phyloP scores from a whole-genome alignment of 2,888 invertebrate genomes.

The Tipula vernalis region DNA sequence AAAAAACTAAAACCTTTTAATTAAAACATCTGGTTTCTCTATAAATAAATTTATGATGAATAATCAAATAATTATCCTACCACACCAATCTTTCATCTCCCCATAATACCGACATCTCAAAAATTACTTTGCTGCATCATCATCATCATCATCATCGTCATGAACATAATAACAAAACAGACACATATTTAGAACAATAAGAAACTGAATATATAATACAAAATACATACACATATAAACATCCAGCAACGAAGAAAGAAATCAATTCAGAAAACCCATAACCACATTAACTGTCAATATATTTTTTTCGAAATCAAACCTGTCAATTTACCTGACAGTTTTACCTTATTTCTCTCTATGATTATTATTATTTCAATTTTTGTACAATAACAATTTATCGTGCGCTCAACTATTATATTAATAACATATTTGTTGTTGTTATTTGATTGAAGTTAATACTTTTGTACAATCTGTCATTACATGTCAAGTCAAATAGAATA shows the following conservation, averaged over 20 bases:
- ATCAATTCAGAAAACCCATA: neutral
- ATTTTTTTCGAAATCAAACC: neutral
- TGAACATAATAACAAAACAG: neutral
- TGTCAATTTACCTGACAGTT: neutral
- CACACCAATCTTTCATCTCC: neutral
- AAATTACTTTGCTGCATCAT: neutral
- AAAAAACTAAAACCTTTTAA: neutral
- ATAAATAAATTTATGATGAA: neutral
- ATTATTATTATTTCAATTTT: neutral
- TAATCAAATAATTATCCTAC: neutral
- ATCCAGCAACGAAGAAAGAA: neutral
- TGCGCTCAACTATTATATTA: no score
- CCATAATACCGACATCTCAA: neutral
- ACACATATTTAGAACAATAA: neutral
- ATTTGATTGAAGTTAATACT: conserved; percentile 6
- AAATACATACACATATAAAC: neutral
- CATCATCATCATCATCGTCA: neutral
- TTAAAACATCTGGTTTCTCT: neutral
- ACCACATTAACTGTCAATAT: neutral
- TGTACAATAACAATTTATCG: neutral
- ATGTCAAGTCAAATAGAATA: neutral
- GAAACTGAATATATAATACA: neutral
- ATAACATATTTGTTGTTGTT: neutral
- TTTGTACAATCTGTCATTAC: neutral
- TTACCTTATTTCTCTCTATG: neutral